Percentiles rank a stretch among this genome's conserved stretches.
These are phyloP conservation scores for Cercocebus atys DNA, from an alignment of 2,113 vertebrate genomes.

Conservation along the genomic window DNA sequence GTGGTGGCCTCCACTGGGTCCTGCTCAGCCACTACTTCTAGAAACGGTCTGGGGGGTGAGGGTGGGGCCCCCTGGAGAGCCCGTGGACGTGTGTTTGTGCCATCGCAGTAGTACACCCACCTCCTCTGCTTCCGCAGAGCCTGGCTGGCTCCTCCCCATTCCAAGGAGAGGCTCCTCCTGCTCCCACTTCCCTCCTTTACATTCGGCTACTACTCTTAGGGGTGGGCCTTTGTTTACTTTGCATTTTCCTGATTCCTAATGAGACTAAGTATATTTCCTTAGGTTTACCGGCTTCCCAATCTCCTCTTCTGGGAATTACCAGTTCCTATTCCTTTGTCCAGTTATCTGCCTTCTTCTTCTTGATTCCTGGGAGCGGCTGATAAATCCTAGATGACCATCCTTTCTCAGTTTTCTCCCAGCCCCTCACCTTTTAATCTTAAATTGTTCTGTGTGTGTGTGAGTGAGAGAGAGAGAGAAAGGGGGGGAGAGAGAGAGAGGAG, in stretches of 20 bases:
- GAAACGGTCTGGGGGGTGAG: background rate
- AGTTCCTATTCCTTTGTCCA: background rate
- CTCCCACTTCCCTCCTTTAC: background rate
- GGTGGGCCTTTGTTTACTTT: background rate
- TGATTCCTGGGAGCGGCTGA: background rate
- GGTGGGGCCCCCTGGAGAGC: background rate
- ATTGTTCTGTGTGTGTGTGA: no score
- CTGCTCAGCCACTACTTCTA: background rate
- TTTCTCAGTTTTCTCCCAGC: background rate
- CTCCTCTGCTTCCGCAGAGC: background rate
- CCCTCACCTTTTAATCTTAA: background rate
- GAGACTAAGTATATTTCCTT: background rate
- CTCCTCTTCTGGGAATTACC: background rate
- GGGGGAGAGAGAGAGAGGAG: no score
- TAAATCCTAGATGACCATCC: background rate
- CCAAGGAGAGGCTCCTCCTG: background rate
- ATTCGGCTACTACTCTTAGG: background rate
- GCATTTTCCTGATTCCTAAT: background rate
- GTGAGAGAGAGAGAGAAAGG: no score
- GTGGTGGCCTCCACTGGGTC: background rate
- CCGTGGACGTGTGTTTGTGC: background rate
- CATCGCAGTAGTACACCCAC: background rate
- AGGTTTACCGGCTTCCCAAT: background rate
- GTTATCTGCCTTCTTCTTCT: no score
- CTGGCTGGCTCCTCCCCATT: background rate